Conservation (phyloP, 2,888 invertebrate species). For the Drosophila hamatofila region DNA sequence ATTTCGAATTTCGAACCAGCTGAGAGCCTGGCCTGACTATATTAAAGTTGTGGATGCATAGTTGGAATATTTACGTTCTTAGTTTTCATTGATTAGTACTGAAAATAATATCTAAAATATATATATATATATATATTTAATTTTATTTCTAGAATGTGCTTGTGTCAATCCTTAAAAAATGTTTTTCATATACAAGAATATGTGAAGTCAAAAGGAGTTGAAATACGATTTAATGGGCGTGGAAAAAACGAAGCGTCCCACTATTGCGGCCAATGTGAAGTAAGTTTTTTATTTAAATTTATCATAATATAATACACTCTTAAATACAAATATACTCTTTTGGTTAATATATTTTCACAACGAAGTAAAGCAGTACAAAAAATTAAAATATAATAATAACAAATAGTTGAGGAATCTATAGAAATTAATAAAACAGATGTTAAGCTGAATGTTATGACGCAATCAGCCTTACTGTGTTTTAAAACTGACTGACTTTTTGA, state of each 20-base stretch:
- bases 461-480: too few relatives aligned
- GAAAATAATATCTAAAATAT: too few relatives aligned
- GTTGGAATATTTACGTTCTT: too few relatives aligned
- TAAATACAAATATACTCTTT: background rate
- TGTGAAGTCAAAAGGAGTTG: slow-evolving; percentile 93
- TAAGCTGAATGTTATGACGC: too few relatives aligned
- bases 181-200: slow-evolving; percentile 94
- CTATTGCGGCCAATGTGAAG: slow-evolving; percentile 99
- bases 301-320: background rate
- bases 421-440: too few relatives aligned
- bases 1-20: too few relatives aligned
- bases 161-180: slow-evolving; percentile 95
- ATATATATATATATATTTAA: background rate
- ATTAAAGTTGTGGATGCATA: too few relatives aligned
- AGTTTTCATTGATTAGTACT: too few relatives aligned
- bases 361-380: background rate
- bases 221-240: slow-evolving; percentile 96
- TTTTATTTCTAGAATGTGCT: slow-evolving; percentile 89
- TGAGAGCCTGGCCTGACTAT: too few relatives aligned
- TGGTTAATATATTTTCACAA: background rate
- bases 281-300: slow-evolving; percentile 83
- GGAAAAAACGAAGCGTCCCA: slow-evolving; percentile 98
- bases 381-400: background rate
- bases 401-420: too few relatives aligned
- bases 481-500: too few relatives aligned